A percentile compares a stretch with the other conserved stretches of the same genome.
Conservation (phyloP, 2,888 invertebrate species). For the Lingula anatina region DNA sequence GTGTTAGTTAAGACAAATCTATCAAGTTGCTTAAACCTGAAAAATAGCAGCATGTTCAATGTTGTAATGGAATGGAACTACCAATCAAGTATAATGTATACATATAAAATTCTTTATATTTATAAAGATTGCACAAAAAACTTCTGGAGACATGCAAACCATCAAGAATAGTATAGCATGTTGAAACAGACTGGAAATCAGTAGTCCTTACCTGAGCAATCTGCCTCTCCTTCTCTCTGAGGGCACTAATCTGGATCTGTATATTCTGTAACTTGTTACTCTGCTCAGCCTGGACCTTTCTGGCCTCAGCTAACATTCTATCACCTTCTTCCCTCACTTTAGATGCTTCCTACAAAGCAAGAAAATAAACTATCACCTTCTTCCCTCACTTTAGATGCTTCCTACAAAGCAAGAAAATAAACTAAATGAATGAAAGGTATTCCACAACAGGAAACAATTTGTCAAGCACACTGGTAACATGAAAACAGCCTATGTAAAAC, state of each 20-base stretch:
- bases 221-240: constrained; percentile 38
- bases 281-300: constrained; percentile 32
- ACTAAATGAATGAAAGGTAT: not conserved
- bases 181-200: not conserved
- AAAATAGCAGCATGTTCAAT: too few relatives aligned
- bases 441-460: not conserved
- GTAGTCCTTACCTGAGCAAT: constrained; percentile 27
- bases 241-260: constrained; percentile 26
- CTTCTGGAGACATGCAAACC: not conserved
- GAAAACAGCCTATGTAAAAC: too few relatives aligned
- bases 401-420: constrained; percentile 1
- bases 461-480: not conserved
- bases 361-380: constrained; percentile 13
- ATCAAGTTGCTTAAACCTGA: too few relatives aligned
- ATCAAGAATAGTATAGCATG: not conserved
- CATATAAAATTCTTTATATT: too few relatives aligned
- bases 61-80: too few relatives aligned
- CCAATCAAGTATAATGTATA: too few relatives aligned
- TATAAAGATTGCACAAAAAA: too few relatives aligned
- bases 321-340: constrained; percentile 23
- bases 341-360: constrained; percentile 4
- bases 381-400: constrained; percentile 11
- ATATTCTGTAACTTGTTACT: constrained; percentile 27
- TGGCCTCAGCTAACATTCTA: constrained; percentile 24
- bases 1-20: too few relatives aligned